phyloP scores from a whole-genome alignment of 2,113 vertebrate genomes.

The Rynchops niger region DNA sequence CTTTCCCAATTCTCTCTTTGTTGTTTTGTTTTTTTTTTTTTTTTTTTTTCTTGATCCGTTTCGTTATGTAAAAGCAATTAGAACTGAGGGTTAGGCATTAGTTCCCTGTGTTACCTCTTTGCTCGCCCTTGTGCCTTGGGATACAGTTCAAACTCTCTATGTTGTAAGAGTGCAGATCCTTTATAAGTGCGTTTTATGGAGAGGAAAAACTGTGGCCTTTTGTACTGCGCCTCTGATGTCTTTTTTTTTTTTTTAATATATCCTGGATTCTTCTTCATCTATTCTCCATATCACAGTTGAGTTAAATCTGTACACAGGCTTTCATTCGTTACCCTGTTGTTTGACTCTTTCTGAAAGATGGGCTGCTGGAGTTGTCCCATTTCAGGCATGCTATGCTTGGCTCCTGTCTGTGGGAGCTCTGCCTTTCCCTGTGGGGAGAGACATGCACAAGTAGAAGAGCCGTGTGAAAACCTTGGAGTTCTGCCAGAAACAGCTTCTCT shows the following conservation, averaged over 20 bases:
- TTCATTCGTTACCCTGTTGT: neutral
- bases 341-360: neutral
- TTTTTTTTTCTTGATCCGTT: neutral
- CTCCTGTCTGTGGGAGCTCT: neutral
- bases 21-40: too few species aligned
- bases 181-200: neutral
- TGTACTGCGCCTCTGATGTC: neutral
- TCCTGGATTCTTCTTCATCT: neutral
- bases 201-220: neutral
- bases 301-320: neutral
- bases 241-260: neutral
- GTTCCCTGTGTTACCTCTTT: neutral
- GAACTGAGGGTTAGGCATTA: neutral
- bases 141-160: neutral
- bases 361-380: neutral
- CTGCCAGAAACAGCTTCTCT: neutral
- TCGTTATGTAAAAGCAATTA: neutral
- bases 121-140: neutral
- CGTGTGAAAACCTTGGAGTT: neutral
- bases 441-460: neutral
- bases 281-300: neutral
- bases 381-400: neutral
- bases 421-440: neutral
- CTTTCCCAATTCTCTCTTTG: neutral
- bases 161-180: neutral